phyloP scores from a whole-genome alignment of 1,140 invertebrate species.

The Drosophila ironensis region DNA sequence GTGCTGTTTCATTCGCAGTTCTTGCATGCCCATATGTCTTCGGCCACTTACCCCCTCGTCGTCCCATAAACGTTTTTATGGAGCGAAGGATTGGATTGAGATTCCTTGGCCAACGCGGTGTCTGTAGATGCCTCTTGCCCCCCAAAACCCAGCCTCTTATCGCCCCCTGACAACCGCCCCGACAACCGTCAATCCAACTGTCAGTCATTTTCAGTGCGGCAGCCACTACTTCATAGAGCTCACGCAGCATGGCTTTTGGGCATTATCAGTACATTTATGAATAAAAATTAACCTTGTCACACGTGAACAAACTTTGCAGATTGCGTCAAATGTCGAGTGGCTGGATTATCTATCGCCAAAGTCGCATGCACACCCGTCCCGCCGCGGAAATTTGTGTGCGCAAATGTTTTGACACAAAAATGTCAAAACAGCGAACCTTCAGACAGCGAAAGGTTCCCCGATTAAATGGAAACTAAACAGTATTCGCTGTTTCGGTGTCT shows the following conservation, averaged over 20 bases:
- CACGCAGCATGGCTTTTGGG: slow-evolving; percentile 7
- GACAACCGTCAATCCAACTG: slow-evolving; percentile 29
- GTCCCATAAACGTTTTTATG: no score
- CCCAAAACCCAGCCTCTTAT: not conserved
- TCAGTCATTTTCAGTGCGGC: slow-evolving; percentile 31
- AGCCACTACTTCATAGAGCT: slow-evolving; percentile 29
- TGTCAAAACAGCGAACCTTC: slow-evolving; percentile 12
- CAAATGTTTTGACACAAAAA: slow-evolving; percentile 56
- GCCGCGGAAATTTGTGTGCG: slow-evolving; percentile 13
- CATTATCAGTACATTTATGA: slow-evolving; percentile 45
- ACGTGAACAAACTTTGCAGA: slow-evolving; percentile 69
- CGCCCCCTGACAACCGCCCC: slow-evolving; percentile 19
- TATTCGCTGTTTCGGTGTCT: not conserved
- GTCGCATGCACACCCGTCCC: not conserved
- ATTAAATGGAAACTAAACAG: slow-evolving; percentile 1
- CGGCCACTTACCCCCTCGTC: not conserved
- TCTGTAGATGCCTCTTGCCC: no score
- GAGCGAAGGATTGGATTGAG: no score
- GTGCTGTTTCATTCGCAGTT: slow-evolving; percentile 14
- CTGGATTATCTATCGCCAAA: slow-evolving; percentile 29
- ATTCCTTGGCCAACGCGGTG: no score
- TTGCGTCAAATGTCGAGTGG: slow-evolving; percentile 61
- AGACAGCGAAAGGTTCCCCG: slow-evolving; percentile 10
- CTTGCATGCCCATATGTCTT: slow-evolving; percentile 10
- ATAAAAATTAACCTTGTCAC: slow-evolving; percentile 57